Evolutionary conservation across 2,797 vertebrate species (phyloP).

Genomic region (Galaxias olidus): DNA sequence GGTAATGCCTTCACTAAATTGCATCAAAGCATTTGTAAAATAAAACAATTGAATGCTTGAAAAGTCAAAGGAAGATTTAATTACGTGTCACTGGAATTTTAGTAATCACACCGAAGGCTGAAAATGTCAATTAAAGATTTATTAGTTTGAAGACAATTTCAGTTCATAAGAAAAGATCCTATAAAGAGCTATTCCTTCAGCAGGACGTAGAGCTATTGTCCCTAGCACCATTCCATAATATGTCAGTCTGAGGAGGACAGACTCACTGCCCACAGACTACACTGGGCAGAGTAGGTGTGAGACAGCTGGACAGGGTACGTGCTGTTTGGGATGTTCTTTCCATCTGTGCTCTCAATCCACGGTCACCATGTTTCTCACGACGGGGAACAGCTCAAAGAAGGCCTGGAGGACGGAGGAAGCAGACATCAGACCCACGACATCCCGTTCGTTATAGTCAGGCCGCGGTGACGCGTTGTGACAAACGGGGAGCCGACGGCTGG

Average conservation of each 20-base stretch:
- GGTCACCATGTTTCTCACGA: constrained; percentile 74
- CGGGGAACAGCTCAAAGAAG: constrained; percentile 87
- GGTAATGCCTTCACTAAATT: no score
- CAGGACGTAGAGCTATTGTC: background rate
- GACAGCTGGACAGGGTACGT: background rate
- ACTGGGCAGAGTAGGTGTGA: background rate
- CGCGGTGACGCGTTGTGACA: no score
- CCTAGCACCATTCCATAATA: background rate
- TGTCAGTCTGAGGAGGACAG: no score
- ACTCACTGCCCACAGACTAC: no score
- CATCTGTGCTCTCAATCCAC: constrained; percentile 72
- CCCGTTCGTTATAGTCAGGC: no score
- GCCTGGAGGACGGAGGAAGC: constrained; percentile 66
- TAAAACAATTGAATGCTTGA: no score
- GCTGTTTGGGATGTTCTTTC: background rate
- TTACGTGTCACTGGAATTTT: no score
- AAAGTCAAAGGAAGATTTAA: no score
- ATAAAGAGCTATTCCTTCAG: background rate
- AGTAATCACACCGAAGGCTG: no score
- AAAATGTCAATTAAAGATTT: background rate
- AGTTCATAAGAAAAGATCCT: constrained; percentile 4
- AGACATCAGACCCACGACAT: no score
- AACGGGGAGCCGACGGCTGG: no score
- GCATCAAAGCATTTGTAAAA: no score
- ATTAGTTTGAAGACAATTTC: constrained; percentile 29